Percentiles rank a stretch among this genome's conserved stretches.
Evolutionary conservation across 2,888 invertebrate genomes (phyloP).

Genomic region (Sepioteuthis lessoniana): DNA sequence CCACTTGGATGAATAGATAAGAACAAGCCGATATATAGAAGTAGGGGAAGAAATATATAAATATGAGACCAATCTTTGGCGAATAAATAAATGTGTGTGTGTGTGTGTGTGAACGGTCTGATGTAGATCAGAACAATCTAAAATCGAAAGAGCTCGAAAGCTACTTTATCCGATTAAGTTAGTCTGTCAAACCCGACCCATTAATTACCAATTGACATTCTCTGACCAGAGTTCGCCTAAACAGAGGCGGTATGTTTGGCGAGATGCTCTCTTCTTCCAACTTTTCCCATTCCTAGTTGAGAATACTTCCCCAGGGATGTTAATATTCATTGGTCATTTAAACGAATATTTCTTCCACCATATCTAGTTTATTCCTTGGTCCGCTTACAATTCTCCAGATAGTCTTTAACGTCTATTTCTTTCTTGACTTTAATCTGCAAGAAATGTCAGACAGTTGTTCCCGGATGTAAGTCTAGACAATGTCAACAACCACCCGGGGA

Average conservation of each 20-base stretch:
- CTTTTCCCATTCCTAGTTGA: not conserved
- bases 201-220: slow-evolving; percentile 9
- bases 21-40: no score
- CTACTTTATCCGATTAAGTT: not conserved
- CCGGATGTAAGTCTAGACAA: not conserved
- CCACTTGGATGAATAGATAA: not conserved
- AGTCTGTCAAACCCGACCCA: not conserved
- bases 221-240: not conserved
- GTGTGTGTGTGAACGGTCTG: no score
- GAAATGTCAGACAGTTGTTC: not conserved
- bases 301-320: not conserved
- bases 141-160: not conserved
- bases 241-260: not conserved
- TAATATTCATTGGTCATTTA: not conserved
- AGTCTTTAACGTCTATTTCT: not conserved
- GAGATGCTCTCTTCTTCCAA: not conserved
- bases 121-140: no score
- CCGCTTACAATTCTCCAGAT: not conserved
- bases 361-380: not conserved
- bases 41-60: no score
- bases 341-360: not conserved
- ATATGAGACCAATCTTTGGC: no score
- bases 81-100: no score
- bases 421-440: not conserved
- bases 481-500: not conserved